Conservation (phyloP, 2,888 invertebrate genomes). For the Crepidodera aurea region DNA sequence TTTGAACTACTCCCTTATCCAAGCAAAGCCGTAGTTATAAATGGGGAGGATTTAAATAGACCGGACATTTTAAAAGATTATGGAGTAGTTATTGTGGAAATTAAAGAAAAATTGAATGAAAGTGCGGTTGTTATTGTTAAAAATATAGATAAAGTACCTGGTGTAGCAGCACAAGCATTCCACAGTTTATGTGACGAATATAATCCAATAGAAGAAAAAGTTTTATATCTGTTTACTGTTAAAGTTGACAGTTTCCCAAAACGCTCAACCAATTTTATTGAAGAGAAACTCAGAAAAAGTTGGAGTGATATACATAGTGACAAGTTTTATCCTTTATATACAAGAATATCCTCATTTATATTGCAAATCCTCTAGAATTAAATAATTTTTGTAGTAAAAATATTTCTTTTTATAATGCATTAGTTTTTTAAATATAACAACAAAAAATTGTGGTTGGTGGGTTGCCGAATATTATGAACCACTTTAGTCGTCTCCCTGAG, state of each 20-base stretch:
- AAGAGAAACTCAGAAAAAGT: constrained; percentile 54
- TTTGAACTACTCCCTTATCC: constrained; percentile 43
- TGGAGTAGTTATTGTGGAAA: constrained; percentile 51
- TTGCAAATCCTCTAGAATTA: constrained; percentile 19
- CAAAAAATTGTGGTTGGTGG: too few species aligned
- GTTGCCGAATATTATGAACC: too few species aligned
- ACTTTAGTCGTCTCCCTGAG: too few species aligned
- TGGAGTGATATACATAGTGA: constrained; percentile 60
- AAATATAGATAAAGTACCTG: constrained; percentile 57
- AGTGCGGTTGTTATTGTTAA: constrained; percentile 55
- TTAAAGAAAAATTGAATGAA: constrained; percentile 46
- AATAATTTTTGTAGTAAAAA: too few species aligned
- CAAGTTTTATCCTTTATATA: constrained; percentile 61
- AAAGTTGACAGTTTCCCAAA: constrained; percentile 48
- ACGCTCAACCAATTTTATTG: constrained; percentile 50
- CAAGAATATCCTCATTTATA: constrained; percentile 59
- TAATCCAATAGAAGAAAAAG: constrained; percentile 60
- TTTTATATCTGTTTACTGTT: constrained; percentile 62
- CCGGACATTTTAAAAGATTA: constrained; percentile 50
- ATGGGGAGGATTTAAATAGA: constrained; percentile 51
- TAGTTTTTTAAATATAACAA: too few species aligned
- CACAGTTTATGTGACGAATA: constrained; percentile 68
- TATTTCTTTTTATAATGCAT: too few species aligned
- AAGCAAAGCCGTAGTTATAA: constrained; percentile 46
- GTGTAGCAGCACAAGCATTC: constrained; percentile 62